These are phyloP conservation scores for Macrochelys suwanniensis DNA, from an alignment of 2,797 vertebrate genomes.

Conservation along the genomic window DNA sequence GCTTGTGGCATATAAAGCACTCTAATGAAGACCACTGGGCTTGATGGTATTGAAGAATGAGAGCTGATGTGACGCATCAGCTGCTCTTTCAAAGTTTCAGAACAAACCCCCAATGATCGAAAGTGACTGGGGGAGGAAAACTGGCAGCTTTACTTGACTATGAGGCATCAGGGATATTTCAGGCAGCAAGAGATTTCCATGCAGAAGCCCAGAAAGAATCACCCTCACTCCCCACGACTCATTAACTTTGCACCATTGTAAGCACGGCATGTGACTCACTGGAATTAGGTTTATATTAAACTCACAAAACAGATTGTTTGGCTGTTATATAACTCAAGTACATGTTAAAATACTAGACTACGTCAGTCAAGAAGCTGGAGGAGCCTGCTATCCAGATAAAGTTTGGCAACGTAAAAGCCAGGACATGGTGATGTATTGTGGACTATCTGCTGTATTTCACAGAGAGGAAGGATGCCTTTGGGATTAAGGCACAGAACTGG, in stretches of 20 bases:
- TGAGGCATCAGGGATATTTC: constrained; percentile 54
- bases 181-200: constrained; percentile 56
- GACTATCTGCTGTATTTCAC: not conserved
- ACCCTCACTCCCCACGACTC: constrained; percentile 59
- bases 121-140: not conserved
- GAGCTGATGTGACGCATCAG: not conserved
- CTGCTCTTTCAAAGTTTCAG: constrained; percentile 16
- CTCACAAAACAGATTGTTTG: constrained; percentile 75
- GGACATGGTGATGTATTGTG: not conserved
- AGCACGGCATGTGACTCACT: constrained; percentile 67
- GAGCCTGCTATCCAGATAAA: constrained; percentile 34
- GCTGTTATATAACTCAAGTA: constrained; percentile 73
- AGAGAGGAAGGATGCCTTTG: not conserved
- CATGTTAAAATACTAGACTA: constrained; percentile 74
- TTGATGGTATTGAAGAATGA: not conserved
- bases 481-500: not conserved
- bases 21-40: not conserved
- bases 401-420: not conserved
- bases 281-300: constrained; percentile 70
- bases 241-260: constrained; percentile 50
- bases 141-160: not conserved
- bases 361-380: constrained; percentile 56
- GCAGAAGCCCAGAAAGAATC: constrained; percentile 60
- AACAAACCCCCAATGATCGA: not conserved
- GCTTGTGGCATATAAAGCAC: not conserved